Conservation (phyloP, 37 sponge, comb jelly and placozoan genomes). For the Aplysina aerophoba region DNA sequence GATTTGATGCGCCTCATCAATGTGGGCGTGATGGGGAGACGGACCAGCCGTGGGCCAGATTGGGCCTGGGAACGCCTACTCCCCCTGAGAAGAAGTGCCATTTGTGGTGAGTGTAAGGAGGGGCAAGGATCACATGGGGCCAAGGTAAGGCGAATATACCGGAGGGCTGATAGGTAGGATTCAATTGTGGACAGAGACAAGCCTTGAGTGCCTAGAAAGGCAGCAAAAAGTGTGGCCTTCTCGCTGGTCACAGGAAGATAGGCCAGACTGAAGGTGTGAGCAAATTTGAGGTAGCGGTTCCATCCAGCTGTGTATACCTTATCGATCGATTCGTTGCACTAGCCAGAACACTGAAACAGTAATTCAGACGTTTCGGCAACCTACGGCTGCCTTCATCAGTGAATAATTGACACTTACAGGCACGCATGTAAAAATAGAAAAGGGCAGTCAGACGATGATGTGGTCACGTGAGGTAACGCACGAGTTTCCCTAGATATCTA, state of each 20-base stretch:
- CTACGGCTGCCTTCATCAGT: too few relatives aligned
- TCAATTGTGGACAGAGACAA: slow-evolving; percentile 28
- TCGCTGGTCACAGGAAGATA: background rate
- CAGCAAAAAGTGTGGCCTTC: slow-evolving; percentile 25
- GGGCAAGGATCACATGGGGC: background rate
- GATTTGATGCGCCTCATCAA: slow-evolving; percentile 12
- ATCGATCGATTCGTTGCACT: too few relatives aligned
- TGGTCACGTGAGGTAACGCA: too few relatives aligned
- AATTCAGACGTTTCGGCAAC: too few relatives aligned
- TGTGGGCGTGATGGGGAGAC: slow-evolving; percentile 19
- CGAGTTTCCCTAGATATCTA: too few relatives aligned
- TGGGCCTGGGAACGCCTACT: slow-evolving; percentile 1
- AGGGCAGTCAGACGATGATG: too few relatives aligned
- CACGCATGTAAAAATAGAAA: too few relatives aligned
- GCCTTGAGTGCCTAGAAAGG: slow-evolving; percentile 26
- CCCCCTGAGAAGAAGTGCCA: slow-evolving; percentile 9
- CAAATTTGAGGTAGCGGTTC: too few relatives aligned
- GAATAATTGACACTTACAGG: too few relatives aligned
- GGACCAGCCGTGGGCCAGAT: background rate
- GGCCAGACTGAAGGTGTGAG: background rate
- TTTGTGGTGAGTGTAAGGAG: slow-evolving; percentile 23
- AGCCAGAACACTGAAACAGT: too few relatives aligned
- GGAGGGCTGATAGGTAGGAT: slow-evolving; percentile 27
- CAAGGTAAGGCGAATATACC: slow-evolving; percentile 15
- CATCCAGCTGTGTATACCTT: too few relatives aligned